Evolutionary conservation across 2,113 vertebrate species (phyloP).

Genomic region (Gymnarchus niloticus): DNA sequence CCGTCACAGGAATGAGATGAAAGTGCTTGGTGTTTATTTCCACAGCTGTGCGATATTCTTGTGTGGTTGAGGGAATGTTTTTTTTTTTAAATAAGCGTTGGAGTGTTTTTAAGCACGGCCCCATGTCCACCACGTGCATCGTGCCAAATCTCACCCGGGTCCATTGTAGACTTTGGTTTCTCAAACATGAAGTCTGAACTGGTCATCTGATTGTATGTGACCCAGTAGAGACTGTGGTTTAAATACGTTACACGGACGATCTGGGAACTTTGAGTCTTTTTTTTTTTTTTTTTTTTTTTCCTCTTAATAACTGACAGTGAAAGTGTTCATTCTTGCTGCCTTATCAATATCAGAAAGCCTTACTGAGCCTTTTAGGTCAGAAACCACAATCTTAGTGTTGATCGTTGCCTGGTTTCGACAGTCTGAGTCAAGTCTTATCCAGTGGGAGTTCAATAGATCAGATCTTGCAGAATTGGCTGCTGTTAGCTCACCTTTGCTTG

Average conservation of each 20-base stretch:
- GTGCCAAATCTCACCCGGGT: slow-evolving; percentile 28
- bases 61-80: slow-evolving; percentile 18
- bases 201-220: background rate
- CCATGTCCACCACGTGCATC: slow-evolving; percentile 11
- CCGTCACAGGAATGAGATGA: background rate
- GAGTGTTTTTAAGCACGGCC: slow-evolving; percentile 8
- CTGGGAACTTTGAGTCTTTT: background rate
- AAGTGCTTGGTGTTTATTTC: background rate
- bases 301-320: background rate
- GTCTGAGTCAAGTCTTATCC: slow-evolving; percentile 15
- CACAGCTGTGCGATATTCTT: slow-evolving; percentile 6
- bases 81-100: too few species aligned
- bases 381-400: background rate
- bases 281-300: background rate
- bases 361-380: slow-evolving; percentile 36
- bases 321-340: slow-evolving; percentile 34
- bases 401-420: slow-evolving; percentile 4
- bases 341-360: slow-evolving; percentile 48
- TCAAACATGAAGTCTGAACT: background rate
- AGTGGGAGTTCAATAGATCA: slow-evolving; percentile 26
- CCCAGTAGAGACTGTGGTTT: background rate
- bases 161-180: background rate
- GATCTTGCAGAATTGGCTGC: slow-evolving; percentile 51
- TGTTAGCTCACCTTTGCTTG: slow-evolving; percentile 52
- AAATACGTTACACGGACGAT: background rate